Evolutionary conservation across 2,888 invertebrate species (phyloP), one percentile per base, ranked within the genome.

Genomic region (Drosophila leonis): DNA sequence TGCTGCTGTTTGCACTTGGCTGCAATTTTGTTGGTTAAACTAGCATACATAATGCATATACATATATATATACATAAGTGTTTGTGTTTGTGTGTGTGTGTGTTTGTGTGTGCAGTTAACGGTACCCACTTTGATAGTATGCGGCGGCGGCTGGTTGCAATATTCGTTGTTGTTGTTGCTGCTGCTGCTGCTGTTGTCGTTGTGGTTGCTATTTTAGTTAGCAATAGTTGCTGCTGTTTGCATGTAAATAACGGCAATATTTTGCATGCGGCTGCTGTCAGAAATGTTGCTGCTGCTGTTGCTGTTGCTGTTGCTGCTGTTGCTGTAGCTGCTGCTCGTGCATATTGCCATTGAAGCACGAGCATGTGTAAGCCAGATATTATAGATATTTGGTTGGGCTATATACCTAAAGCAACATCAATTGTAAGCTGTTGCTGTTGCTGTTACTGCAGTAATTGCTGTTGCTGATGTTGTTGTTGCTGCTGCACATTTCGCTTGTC

Each of bases 261-360:
- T 81, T 87, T 88, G 82, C 88, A 87, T 78, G 84, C 88, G 75
- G 56, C 88, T 78, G 84, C 88, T 78, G 84, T 83, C 82, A 86
- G 82, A 68, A 61, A 78, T 85, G 73, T 67, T 82, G 82, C 65
- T 78, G 79, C 41, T 76, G 65, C 24, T 48, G 67, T n/a, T 59
- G 82, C 41, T 70, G 77, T 29, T 44, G 42, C 42, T 44, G 44
- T 15, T 27, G 46, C 20, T 46, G 46, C 67, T 74, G 77, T 42
- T 65, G 83, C 55, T 80, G 75, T 66, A 20, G 72, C 75, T 76
- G 88, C 80, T 85, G 72, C 82, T 75, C 72, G 85, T 69, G 73
- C 90, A 89, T 84, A 83, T 80, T 87, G 83, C 83, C 89, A 83
- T 86, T 86, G 77, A 86, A 86, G 83, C 83, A 76, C 70, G 66